Base-by-base conservation (phyloP, 2,888 invertebrate species). In the Tiliacea aurago region DNA sequence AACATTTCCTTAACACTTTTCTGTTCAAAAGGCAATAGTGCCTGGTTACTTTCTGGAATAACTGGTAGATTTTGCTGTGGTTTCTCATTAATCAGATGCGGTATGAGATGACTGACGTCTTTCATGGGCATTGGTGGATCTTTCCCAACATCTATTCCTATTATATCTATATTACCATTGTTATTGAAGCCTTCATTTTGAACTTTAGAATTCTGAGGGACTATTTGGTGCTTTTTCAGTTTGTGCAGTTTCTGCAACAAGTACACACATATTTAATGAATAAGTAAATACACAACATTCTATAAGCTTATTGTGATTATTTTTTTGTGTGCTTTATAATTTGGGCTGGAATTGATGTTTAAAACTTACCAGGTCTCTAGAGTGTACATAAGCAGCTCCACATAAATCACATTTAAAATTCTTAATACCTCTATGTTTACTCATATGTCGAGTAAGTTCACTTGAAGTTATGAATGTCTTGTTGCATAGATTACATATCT, bases 381-480 rank as follows among this genome's bases (percentile, higher is more conserved):
- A 93, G 51, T 97, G 95, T 74, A 96, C 95, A 82, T 97, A 97
- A 0, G 96, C 93, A 66, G 96, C 94, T 5, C 94, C 95, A 85
- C 97, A 97, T 18, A 96, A 87, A 82, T 97, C 97, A 86, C 97
- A 97, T 83, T 97, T 97, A 84, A 96, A 97, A 83, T 96, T 97
- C 87, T 96, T 97, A 1, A 97, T 90, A 2, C 97, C 96, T 41
- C 97, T 95, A 76, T 97, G 97, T 55, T 97, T 97, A 56, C 93
- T 94, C 96, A 97, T 96, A 78, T 97, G 97, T 23, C 97, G 94
- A 1, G 97, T 96, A 5, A 97, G 89, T 86, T 97, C 97, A 64
- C 97, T 97, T 1, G 97, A 96, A 37, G 97, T 97, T 82, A 97
- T 97, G 83, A 97, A 97, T 0, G 96, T 95, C 84, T 97, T 97